Conservation (phyloP, 1,140 invertebrate species). For the Brachionus angularis region DNA sequence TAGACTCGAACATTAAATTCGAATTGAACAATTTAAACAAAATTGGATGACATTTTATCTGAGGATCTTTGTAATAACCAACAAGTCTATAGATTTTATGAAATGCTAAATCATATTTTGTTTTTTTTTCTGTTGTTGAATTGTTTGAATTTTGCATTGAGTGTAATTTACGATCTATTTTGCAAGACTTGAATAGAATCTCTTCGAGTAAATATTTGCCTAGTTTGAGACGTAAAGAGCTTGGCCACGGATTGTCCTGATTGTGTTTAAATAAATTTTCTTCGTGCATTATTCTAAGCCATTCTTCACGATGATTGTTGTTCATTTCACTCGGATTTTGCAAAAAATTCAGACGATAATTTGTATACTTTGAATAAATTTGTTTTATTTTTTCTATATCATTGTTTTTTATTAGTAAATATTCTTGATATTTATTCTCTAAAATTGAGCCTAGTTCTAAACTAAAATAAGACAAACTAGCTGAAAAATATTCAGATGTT, state of each 20-base stretch:
- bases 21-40: conserved; percentile 5
- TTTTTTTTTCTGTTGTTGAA: background rate
- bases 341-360: background rate
- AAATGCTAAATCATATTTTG: conserved; percentile 19
- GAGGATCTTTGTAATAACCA: conserved; percentile 33
- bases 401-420: conserved; percentile 4
- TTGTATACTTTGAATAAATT: background rate
- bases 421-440: conserved; percentile 31
- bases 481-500: conserved; percentile 31
- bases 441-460: conserved; percentile 3
- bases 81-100: conserved; percentile 31
- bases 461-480: background rate
- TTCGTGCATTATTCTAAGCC: conserved; percentile 33
- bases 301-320: conserved; percentile 13
- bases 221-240: background rate
- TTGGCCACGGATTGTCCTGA: conserved; percentile 1
- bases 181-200: conserved; percentile 3
- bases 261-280: conserved; percentile 25
- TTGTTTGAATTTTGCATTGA: background rate
- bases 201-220: conserved; percentile 25
- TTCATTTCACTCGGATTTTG: background rate
- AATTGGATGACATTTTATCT: conserved; percentile 22
- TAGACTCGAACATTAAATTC: conserved; percentile 30
- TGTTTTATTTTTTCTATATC: conserved; percentile 26
- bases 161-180: conserved; percentile 20